Conservation (phyloP, 2,797 vertebrate species). For the Philypnodon macrostomus region DNA sequence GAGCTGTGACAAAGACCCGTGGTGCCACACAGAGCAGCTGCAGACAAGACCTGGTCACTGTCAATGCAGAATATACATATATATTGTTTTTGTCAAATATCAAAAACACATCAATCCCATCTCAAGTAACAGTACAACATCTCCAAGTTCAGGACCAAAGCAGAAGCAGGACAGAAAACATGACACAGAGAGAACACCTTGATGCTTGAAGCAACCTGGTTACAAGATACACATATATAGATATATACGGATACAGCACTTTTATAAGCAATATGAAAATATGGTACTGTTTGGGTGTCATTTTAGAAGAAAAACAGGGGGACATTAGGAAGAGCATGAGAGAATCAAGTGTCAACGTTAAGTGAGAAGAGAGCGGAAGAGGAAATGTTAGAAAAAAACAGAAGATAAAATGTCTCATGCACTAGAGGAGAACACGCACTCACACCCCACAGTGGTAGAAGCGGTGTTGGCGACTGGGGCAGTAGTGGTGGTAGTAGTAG, state of each 20-base stretch:
- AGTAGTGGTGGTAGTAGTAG: constrained; percentile 86
- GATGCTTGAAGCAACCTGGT: constrained; percentile 83
- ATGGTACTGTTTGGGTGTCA: constrained; percentile 39
- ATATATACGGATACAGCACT: constrained; percentile 66
- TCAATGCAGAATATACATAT: constrained; percentile 48
- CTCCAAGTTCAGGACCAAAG: constrained; percentile 73
- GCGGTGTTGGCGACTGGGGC: constrained; percentile 92
- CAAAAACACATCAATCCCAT: constrained; percentile 40
- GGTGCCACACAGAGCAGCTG: constrained; percentile 76
- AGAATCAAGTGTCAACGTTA: constrained; percentile 88
- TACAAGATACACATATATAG: constrained; percentile 63
- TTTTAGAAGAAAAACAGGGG: constrained; percentile 74
- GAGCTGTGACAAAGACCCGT: constrained; percentile 70
- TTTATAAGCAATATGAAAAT: constrained; percentile 79
- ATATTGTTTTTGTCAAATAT: constrained; percentile 21
- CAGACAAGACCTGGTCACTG: constrained; percentile 73
- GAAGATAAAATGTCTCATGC: constrained; percentile 87
- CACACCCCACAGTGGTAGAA: constrained; percentile 99
- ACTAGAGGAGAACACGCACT: constrained; percentile 99
- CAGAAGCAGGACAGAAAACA: constrained; percentile 78
- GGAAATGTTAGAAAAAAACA: constrained; percentile 87
- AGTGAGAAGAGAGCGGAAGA: constrained; percentile 75
- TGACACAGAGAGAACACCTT: constrained; percentile 77
- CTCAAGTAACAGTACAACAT: constrained; percentile 62
- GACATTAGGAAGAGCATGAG: constrained; percentile 90